Conservation (phyloP, 92 coral and sea anemone genomes). For the Palythoa grandiflora region DNA sequence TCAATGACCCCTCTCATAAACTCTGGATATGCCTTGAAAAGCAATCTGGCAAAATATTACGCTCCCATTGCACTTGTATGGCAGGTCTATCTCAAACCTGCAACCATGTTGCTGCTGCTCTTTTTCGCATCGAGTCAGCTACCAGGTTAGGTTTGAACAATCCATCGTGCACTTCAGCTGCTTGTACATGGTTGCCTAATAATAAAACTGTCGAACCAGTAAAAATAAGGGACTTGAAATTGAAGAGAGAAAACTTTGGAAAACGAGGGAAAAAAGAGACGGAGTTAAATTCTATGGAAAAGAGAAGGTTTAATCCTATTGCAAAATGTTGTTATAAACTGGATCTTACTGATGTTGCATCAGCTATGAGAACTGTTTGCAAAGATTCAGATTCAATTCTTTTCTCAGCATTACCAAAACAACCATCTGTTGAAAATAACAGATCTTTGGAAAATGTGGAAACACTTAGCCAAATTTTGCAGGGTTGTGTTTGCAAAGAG, state of each 20-base stretch:
- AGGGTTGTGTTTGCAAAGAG: neutral
- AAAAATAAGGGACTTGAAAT: constrained; percentile 55
- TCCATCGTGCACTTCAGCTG: constrained; percentile 51
- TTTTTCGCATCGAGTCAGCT: constrained; percentile 50
- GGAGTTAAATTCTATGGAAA: constrained; percentile 46
- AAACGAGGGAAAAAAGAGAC: constrained; percentile 46
- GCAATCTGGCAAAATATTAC: constrained; percentile 45
- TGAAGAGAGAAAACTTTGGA: constrained; percentile 52
- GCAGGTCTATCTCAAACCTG: constrained; percentile 63
- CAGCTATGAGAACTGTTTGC: constrained; percentile 48
- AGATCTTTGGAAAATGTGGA: neutral
- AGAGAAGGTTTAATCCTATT: constrained; percentile 52
- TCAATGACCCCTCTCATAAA: constrained; percentile 46
- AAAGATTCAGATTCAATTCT: constrained; percentile 3
- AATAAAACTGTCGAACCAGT: constrained; percentile 38
- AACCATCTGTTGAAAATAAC: constrained; percentile 45
- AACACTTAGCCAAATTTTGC: neutral
- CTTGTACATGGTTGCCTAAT: constrained; percentile 55
- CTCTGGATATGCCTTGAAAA: constrained; percentile 57
- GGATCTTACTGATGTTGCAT: constrained; percentile 47
- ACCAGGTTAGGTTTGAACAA: constrained; percentile 50
- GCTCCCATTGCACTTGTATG: constrained; percentile 57
- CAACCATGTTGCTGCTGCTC: constrained; percentile 60
- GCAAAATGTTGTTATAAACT: constrained; percentile 40
- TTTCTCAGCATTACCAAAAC: neutral